Percentiles rank a stretch among this genome's conserved stretches.
Evolutionary conservation across 2,797 vertebrate species (phyloP).

Genomic region (Pelochelys cantorii): DNA sequence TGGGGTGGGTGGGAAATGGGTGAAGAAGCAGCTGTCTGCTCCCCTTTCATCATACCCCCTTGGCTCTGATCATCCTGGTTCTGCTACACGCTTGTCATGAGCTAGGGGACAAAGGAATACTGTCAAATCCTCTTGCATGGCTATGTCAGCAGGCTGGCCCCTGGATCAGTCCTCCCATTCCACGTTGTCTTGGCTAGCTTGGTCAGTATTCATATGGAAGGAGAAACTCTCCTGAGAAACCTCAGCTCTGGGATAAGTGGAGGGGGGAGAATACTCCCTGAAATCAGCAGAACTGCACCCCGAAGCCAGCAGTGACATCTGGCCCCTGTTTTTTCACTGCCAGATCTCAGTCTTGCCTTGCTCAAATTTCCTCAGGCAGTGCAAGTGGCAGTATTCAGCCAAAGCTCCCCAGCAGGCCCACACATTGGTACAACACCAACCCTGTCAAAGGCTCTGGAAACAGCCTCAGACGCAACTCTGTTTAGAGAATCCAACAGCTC

Average conservation of each 20-base stretch:
- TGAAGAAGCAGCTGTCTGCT: background rate
- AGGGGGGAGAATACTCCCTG: background rate
- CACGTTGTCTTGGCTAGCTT: rapidly evolving
- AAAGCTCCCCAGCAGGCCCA: background rate
- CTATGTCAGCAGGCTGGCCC: background rate
- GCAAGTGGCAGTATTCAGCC: background rate
- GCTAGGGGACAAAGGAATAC: background rate
- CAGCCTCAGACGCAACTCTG: background rate
- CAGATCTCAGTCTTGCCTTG: too few relatives aligned
- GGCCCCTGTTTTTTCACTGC: background rate
- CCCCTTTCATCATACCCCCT: background rate
- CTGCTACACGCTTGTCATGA: background rate
- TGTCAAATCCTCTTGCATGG: background rate
- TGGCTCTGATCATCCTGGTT: background rate
- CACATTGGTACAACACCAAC: background rate
- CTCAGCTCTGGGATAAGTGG: background rate
- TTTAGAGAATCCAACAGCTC: background rate
- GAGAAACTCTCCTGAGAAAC: background rate
- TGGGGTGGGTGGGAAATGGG: background rate
- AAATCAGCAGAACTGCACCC: background rate
- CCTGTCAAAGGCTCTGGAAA: background rate
- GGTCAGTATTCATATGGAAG: background rate
- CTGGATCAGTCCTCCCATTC: background rate
- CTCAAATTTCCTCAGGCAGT: background rate
- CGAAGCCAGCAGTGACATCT: background rate